phyloP scores from a whole-genome alignment of 2,113 vertebrate genomes.

The Sylvia atricapilla region DNA sequence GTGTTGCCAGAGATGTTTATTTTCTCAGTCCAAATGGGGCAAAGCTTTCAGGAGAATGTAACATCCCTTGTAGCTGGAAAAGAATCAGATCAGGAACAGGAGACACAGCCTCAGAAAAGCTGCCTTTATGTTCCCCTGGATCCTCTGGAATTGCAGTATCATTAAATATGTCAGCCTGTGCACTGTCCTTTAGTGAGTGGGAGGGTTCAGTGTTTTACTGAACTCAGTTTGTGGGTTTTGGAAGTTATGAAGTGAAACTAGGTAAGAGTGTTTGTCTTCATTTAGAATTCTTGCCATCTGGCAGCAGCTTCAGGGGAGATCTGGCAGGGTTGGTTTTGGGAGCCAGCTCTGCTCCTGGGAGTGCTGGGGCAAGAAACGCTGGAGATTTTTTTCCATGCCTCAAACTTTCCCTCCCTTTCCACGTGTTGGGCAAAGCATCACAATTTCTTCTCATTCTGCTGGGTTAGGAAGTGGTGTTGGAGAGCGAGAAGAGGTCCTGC shows the following conservation, averaged over 20 bases:
- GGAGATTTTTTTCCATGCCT: too few species aligned
- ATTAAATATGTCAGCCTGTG: neutral
- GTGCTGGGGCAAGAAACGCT: too few species aligned
- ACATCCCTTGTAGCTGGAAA: neutral
- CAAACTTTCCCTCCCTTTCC: too few species aligned
- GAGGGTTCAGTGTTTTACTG: neutral
- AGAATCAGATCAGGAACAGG: neutral
- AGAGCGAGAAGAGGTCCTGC: too few species aligned
- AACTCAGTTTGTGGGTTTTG: neutral
- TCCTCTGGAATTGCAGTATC: neutral
- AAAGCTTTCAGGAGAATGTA: neutral
- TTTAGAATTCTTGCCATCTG: neutral
- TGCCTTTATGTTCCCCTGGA: neutral
- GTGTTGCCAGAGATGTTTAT: neutral
- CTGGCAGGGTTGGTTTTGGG: neutral
- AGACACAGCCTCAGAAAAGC: neutral
- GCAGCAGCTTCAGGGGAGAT: too few species aligned
- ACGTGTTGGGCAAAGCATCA: too few species aligned
- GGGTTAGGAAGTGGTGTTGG: too few species aligned
- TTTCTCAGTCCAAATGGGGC: neutral
- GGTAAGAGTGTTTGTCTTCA: neutral
- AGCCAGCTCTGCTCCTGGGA: neutral
- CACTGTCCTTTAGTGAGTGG: too few species aligned
- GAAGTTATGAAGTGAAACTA: neutral
- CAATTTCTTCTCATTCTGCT: too few species aligned